Base-by-base conservation (phyloP, 2,113 vertebrate genomes). In the Sylvia atricapilla region DNA sequence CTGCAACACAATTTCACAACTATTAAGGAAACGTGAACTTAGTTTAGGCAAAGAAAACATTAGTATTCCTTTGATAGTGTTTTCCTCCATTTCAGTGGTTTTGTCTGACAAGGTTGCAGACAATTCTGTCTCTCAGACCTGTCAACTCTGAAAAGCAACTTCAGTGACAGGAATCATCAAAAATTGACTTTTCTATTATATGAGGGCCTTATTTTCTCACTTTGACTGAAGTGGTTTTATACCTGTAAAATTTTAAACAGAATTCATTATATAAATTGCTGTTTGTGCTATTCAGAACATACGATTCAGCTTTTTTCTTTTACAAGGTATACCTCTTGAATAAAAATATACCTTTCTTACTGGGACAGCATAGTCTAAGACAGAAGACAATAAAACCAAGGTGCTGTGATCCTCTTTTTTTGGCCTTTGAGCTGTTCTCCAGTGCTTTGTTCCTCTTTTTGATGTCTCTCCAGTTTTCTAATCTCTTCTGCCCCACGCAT, bases 51-150 rank as follows among this genome's bases (percentile, higher is more conserved):
- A 95, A 60, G n/a, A 91, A 59, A 87, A 58, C 4, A 87, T 94
- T 66, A 91, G 18, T 44, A 95, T 94, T 92, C 93, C 24, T 73
- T 35, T 62, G 41, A 50, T 31, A 72, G 66, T 47, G 20, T 67
- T 89, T 77, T 77, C 23, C 53, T 91, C 91, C 58, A 39, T 94
- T 84, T 66, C 78, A 70, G 33, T 39, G 43, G 16, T 76, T 93
- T 83, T 83, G 21, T 76, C 84, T 87, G 87, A 91, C 77, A 83
- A 87, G 50, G 43, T 63, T 80, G 88, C 93, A 89, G 50, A 67
- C 39, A 58, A 44, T 28, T 37, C 27, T 41, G 22, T 82, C 47
- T 90, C 56, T 89, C 50, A 95, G 41, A 79, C n/a, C 62, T 93
- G 70, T 69, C 91, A 95, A 56, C 46, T 33, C 53, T 59, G 66